A percentile compares a stretch with the other conserved stretches of the same genome.
Conservation (phyloP, 2,888 invertebrate genomes). For the Cecidostiba fungosa region DNA sequence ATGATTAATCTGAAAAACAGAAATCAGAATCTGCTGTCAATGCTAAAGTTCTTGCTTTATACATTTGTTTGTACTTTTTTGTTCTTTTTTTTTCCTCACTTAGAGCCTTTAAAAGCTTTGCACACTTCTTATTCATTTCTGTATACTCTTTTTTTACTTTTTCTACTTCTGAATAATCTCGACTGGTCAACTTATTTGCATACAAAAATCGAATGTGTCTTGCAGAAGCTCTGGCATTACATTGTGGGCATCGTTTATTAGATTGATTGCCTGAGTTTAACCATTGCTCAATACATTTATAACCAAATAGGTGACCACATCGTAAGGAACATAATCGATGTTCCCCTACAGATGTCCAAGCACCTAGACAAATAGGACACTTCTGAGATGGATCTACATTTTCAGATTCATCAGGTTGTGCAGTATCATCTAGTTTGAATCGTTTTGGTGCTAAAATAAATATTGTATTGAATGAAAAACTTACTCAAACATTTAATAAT, state of each 20-base stretch:
- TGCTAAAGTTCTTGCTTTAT: constrained; percentile 29
- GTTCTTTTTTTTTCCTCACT: constrained; percentile 39
- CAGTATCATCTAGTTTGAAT: constrained; percentile 23
- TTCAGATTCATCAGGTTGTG: constrained; percentile 26
- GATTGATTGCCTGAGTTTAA: constrained; percentile 82
- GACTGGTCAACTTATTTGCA: constrained; percentile 87
- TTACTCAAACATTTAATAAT: constrained; percentile 6
- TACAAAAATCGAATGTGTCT: constrained; percentile 90
- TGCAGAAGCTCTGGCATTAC: constrained; percentile 87
- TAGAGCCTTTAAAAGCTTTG: constrained; percentile 29
- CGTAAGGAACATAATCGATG: constrained; percentile 92
- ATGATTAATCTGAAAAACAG: constrained; percentile 35
- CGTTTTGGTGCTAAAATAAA: constrained; percentile 43
- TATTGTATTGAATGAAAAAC: not conserved
- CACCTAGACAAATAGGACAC: constrained; percentile 94
- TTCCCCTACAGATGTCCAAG: constrained; percentile 92
- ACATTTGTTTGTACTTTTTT: constrained; percentile 57
- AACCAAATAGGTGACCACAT: constrained; percentile 96
- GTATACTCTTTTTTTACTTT: constrained; percentile 78
- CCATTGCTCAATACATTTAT: constrained; percentile 90
- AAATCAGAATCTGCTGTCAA: constrained; percentile 42
- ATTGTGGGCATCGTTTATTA: constrained; percentile 90
- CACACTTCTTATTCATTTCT: constrained; percentile 65
- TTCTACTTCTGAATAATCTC: constrained; percentile 90
- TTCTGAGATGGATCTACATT: constrained; percentile 61